phyloP scores from a whole-genome alignment of 2,797 vertebrate species.

The Enteromius viviparus region DNA sequence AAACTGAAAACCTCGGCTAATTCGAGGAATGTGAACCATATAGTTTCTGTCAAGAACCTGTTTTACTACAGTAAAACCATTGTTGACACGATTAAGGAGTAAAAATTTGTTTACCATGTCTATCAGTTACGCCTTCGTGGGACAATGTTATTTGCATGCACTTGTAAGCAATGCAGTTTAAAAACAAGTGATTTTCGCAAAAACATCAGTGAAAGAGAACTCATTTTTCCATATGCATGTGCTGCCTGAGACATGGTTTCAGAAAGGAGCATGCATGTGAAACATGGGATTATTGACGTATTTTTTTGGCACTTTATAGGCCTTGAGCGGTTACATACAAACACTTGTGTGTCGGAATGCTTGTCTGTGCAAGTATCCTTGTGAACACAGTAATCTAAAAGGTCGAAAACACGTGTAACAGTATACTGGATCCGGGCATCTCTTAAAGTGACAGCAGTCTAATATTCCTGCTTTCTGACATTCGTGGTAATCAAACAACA shows the following conservation, averaged over 20 bases:
- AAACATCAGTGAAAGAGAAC: background rate
- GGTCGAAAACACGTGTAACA: too few species aligned
- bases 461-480: background rate
- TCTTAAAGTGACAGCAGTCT: background rate
- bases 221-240: background rate
- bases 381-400: background rate
- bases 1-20: background rate
- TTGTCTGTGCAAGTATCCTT: background rate
- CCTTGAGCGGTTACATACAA: background rate
- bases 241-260: background rate
- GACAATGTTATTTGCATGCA: background rate
- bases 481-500: background rate
- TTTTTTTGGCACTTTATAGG: too few species aligned
- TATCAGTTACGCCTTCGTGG: too few species aligned
- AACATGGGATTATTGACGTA: background rate
- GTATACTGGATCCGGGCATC: background rate
- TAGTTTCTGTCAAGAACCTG: background rate
- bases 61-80: background rate
- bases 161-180: background rate
- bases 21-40: background rate
- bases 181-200: too few species aligned
- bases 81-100: too few species aligned
- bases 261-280: background rate
- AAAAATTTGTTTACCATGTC: too few species aligned
- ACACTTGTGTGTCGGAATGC: background rate